Evolutionary conservation across 2,888 invertebrate species (phyloP), one percentile per base, ranked within the genome.

Genomic region (Helicoverpa assulta): DNA sequence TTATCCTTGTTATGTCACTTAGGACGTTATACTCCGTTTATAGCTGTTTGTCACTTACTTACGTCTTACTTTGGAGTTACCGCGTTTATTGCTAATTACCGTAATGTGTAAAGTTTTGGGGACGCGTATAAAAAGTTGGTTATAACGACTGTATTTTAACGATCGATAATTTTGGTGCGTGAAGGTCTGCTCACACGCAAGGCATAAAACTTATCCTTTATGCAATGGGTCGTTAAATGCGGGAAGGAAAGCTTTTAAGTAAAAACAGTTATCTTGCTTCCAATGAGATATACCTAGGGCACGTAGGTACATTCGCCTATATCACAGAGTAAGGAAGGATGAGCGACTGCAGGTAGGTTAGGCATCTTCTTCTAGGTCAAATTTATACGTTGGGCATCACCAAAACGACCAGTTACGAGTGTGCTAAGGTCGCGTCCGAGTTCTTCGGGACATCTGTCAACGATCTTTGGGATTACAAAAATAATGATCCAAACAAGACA

Each of bases 161-260:
- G 40, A 40, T 40, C 40, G 47, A n/a, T 47, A 47, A 16, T n/a
- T 47, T 47, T 47, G 16, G n/a, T n/a, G 47, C 16, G 5, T n/a
- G 26, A 7, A 43, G 33, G 56, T 18, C 8, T 29, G 2, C 43
- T 16, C 14, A 60, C 7, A 47, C 26, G 52, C 6, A 51, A 62
- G 43, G 19, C 10, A 43, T 21, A 59, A 10, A 56, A 57, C 53
- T 52, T 63, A 68, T 64, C 60, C 21, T 37, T 51, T 33, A 58
- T 50, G 12, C 59, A 65, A 70, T 73, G 65, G 65, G 18, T 73
- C 54, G 58, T 73, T 70, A 47, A 53, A 40, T 53, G n/a, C 37
- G 10, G n/a, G 57, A 51, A 62, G 55, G 65, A 64, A 37, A 59
- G 72, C 57, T 68, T 74, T 61, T 14, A 54, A 19, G 56, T 56